Evolutionary conservation across 2,888 invertebrate species (phyloP).

Genomic region (Leucoma salicis): DNA sequence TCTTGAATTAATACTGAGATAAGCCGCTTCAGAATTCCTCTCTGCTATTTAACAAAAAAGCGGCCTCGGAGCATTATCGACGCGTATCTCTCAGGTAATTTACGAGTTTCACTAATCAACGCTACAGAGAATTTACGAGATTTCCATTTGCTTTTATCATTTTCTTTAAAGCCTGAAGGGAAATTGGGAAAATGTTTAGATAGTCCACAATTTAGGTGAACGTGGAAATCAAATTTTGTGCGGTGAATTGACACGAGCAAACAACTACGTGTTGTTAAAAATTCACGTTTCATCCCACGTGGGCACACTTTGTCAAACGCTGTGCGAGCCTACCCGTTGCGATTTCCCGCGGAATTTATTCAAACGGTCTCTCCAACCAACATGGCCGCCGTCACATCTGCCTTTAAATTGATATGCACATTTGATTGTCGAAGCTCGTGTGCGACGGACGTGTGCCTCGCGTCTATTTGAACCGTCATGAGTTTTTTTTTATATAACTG

Average conservation of each 20-base stretch:
- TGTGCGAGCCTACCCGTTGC: conserved; percentile 56
- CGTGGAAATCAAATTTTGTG: conserved; percentile 29
- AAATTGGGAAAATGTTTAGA: conserved; percentile 12
- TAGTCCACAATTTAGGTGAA: conserved; percentile 18
- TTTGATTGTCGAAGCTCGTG: conserved; percentile 55
- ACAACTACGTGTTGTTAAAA: conserved; percentile 59
- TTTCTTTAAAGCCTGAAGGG: conserved; percentile 16
- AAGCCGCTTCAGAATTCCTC: conserved; percentile 50
- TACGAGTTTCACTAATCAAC: conserved; percentile 44
- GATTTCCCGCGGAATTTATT: conserved; percentile 62
- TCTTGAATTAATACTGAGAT: conserved; percentile 74
- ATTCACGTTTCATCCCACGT: conserved; percentile 51
- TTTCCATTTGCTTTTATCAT: conserved; percentile 28
- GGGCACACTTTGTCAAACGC: conserved; percentile 72
- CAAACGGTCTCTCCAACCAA: conserved; percentile 41
- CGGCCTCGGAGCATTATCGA: conserved; percentile 41
- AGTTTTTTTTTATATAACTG: too few species aligned
- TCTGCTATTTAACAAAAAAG: conserved; percentile 35
- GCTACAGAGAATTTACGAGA: conserved; percentile 17
- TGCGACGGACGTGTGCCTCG: conserved; percentile 40
- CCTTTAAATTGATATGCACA: conserved; percentile 66
- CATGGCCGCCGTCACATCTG: conserved; percentile 46
- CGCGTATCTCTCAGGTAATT: conserved; percentile 43
- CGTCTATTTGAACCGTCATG: conserved; percentile 26
- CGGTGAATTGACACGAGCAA: conserved; percentile 29